Percentiles rank a stretch among this genome's conserved stretches.
Conservation (phyloP, 2,113 vertebrate genomes). For the Scopus umbretta region DNA sequence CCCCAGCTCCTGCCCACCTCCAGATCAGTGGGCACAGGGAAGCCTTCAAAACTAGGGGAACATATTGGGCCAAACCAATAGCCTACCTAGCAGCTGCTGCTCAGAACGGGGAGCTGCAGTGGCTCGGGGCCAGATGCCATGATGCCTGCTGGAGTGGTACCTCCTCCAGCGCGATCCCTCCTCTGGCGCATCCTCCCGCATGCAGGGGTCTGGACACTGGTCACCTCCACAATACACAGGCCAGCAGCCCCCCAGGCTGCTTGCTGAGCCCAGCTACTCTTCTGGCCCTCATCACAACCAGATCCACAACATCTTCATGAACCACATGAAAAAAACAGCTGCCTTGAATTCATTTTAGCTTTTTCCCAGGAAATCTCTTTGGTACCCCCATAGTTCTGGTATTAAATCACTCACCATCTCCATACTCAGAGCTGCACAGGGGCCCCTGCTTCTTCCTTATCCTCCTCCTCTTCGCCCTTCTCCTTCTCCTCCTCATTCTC, state of each 20-base stretch:
- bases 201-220: not conserved
- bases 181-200: not conserved
- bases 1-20: not conserved
- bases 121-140: rapidly evolving
- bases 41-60: not conserved
- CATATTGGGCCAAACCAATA: rapidly evolving
- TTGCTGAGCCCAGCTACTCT: not conserved
- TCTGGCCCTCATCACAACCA: not conserved
- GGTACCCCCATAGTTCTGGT: not conserved
- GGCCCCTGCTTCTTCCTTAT: not conserved
- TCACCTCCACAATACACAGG: rapidly evolving
- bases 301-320: not conserved
- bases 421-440: not conserved
- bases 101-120: rapidly evolving
- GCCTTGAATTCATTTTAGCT: not conserved
- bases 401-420: slow-evolving; percentile 29
- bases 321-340: rapidly evolving
- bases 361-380: not conserved
- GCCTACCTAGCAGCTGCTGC: rapidly evolving
- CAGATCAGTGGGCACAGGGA: rapidly evolving
- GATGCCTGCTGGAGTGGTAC: rapidly evolving
- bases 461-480: not conserved
- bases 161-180: rapidly evolving
- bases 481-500: not conserved
- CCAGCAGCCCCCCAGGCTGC: not conserved